These are phyloP conservation scores for Canis aureus DNA, from an alignment of 2,113 vertebrate genomes.

Conservation along the genomic window DNA sequence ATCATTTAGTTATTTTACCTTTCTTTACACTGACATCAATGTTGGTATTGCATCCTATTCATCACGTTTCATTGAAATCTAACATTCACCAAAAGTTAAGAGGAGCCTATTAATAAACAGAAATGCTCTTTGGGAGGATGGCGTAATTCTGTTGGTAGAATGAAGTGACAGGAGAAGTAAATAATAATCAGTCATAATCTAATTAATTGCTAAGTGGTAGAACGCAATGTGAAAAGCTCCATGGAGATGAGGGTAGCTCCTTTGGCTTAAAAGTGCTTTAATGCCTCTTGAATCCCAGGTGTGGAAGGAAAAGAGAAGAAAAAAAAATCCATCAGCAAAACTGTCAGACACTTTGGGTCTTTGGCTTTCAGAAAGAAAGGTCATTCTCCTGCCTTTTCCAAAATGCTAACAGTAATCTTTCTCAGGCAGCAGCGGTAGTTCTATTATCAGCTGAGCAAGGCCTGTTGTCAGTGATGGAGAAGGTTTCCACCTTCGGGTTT, in stretches of 20 bases:
- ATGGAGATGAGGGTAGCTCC: slow-evolving; percentile 23
- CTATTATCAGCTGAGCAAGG: slow-evolving; percentile 77
- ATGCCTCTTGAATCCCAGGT: slow-evolving; percentile 69
- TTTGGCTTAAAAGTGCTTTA: slow-evolving; percentile 76
- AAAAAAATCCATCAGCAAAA: slow-evolving; percentile 62
- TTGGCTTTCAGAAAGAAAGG: slow-evolving; percentile 75
- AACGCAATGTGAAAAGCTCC: slow-evolving; percentile 50
- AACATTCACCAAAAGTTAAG: slow-evolving; percentile 37
- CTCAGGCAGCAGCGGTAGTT: slow-evolving; percentile 62
- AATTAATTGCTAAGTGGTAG: slow-evolving; percentile 73
- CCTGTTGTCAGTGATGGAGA: slow-evolving; percentile 75
- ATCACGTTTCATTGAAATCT: not conserved
- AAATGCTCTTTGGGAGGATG: slow-evolving; percentile 18
- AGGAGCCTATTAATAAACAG: slow-evolving; percentile 68
- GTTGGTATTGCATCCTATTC: not conserved
- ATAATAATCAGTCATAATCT: slow-evolving; percentile 80
- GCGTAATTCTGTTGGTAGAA: slow-evolving; percentile 55
- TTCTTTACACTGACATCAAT: slow-evolving; percentile 16
- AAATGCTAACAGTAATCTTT: slow-evolving; percentile 78
- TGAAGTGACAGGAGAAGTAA: slow-evolving; percentile 71
- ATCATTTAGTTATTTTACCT: not conserved
- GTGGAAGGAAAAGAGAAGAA: not conserved
- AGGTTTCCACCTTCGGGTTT: slow-evolving; percentile 77
- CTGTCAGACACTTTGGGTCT: slow-evolving; percentile 66
- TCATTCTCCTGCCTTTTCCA: slow-evolving; percentile 63